Evolutionary conservation across 2,113 vertebrate species (phyloP).

Genomic region (Gambusia holbrooki): DNA sequence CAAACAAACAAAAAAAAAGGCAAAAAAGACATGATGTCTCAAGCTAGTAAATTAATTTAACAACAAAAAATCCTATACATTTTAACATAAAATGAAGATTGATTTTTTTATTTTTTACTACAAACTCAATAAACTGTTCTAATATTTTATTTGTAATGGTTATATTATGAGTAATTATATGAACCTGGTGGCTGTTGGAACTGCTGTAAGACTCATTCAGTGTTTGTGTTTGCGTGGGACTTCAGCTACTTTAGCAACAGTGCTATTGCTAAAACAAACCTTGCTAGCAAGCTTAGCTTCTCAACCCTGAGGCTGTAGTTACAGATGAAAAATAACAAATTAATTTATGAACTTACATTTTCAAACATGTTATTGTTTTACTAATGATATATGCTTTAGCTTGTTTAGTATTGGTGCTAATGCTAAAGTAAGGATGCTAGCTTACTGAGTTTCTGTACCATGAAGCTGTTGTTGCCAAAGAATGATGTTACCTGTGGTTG

Average conservation of each 20-base stretch:
- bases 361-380: no score
- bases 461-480: background rate
- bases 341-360: no score
- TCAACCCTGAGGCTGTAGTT: no score
- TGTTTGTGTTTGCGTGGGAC: background rate
- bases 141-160: background rate
- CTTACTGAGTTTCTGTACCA: background rate
- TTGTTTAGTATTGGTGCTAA: background rate
- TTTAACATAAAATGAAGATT: background rate
- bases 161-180: background rate
- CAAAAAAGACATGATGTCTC: no score
- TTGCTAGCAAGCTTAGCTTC: background rate
- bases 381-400: background rate
- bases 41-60: no score
- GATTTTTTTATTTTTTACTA: background rate
- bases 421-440: background rate
- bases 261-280: no score
- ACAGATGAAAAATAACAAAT: no score
- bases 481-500: background rate
- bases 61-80: no score
- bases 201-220: background rate
- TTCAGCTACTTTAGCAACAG: background rate
- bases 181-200: no score
- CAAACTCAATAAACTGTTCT: background rate
- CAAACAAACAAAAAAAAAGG: no score